Conservation (phyloP, 2,797 vertebrate species). For the Limnodromus scolopaceus region DNA sequence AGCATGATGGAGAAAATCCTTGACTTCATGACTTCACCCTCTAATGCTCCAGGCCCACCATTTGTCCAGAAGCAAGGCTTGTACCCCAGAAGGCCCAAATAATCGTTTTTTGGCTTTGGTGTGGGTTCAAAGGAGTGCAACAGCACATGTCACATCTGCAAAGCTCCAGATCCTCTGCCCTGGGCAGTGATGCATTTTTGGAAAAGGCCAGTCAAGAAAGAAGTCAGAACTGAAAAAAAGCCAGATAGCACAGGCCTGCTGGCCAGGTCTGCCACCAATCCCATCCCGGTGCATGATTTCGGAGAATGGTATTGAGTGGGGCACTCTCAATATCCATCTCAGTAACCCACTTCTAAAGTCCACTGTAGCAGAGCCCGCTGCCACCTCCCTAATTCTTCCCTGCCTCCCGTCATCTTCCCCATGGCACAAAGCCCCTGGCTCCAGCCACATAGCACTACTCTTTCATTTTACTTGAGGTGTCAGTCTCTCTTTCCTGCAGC, state of each 20-base stretch:
- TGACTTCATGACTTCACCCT: neutral
- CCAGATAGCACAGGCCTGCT: neutral
- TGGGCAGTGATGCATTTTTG: neutral
- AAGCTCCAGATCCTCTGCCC: neutral
- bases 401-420: neutral
- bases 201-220: neutral
- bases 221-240: neutral
- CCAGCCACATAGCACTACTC: accelerated
- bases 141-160: accelerated
- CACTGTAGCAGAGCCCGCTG: neutral
- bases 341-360: neutral
- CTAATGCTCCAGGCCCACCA: neutral
- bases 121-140: neutral
- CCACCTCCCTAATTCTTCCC: neutral
- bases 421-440: neutral
- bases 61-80: neutral
- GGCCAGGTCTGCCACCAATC: neutral
- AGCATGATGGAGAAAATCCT: neutral
- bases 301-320: neutral
- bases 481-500: neutral
- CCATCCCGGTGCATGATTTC: neutral
- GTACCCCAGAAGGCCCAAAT: neutral
- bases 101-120: neutral
- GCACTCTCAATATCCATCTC: neutral
- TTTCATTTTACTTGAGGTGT: neutral